Conservation (phyloP, 2,797 vertebrate genomes). For the Mus minutoides region DNA sequence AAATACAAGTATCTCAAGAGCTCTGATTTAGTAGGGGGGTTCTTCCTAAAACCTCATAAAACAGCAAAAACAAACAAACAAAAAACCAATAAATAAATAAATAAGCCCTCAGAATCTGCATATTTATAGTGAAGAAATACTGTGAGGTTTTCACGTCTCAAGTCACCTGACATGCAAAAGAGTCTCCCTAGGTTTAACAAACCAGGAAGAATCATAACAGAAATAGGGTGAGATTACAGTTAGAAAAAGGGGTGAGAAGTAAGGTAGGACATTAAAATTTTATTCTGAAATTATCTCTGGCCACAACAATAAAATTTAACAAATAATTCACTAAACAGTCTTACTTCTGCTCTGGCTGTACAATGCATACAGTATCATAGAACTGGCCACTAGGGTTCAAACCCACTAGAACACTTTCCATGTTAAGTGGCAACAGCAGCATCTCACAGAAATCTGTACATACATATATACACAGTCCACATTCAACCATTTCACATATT, state of each 20-base stretch:
- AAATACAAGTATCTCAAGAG: conserved; percentile 17
- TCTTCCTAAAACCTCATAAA: background rate
- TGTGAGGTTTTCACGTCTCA: background rate
- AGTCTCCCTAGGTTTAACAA: background rate
- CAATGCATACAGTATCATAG: conserved; percentile 97
- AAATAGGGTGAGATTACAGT: conserved; percentile 69
- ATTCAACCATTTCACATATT: conserved; percentile 94
- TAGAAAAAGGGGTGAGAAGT: conserved; percentile 84
- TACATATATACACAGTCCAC: conserved; percentile 93
- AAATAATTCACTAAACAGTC: conserved; percentile 97
- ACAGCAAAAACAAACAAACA: background rate
- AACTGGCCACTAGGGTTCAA: conserved; percentile 95
- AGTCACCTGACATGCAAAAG: background rate
- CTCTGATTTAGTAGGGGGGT: conserved; percentile 28
- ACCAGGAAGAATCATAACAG: conserved; percentile 56
- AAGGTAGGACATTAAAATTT: conserved; percentile 91
- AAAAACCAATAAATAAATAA: too few species aligned
- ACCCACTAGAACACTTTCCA: conserved; percentile 91
- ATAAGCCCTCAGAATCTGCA: background rate
- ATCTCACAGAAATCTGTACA: conserved; percentile 92
- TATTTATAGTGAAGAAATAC: background rate
- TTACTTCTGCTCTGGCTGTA: conserved; percentile 95
- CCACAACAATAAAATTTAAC: conserved; percentile 99
- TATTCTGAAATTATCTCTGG: conserved; percentile 95
- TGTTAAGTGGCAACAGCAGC: conserved; percentile 95